Base-by-base conservation (phyloP, 1,140 invertebrate genomes). In the Nasonia longicornis region DNA sequence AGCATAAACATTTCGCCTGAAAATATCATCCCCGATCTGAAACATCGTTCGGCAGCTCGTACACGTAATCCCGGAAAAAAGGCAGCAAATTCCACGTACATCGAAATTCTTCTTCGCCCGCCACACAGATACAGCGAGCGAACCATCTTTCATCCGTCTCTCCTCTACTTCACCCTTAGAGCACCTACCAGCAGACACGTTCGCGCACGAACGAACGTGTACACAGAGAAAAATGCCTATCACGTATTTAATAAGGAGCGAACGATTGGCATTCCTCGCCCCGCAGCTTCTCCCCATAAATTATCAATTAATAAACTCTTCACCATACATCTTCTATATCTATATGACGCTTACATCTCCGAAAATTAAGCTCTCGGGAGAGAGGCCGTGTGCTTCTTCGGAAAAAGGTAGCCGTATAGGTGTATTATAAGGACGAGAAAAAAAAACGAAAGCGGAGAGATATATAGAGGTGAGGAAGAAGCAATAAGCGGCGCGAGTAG, bases 161-260 rank as follows among this genome's bases (percentile, higher is more conserved):
- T n/a, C 20, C 20, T 16, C 52, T 16, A n/a, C 14, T 58, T 0
- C 16, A n/a, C 16, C 52, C 3, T 58, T n/a, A 58, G 26, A 26
- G 52, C 52, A 58, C 52, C 52, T n/a, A 20, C 16, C 52, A 58
- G 31, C 31, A 35, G 4, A 35, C 52, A 58, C 52, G 52, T 58
- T 58, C 52, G 52, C 52, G 52, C 6, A 6, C 52, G 52, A 20
- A 58, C 52, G 52, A 67, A 67, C 4, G 4, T 35, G 4, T 35
- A 35, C 4, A 35, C 64, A 8, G 4, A 31, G 26, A 76, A 31
- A 75, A n/a, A 80, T 81, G 80, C 74, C 35, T 35, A 81, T 81
- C 80, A 81, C 80, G 80, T 81, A 81, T 81, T 81, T 70, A 77
- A 81, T 81, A 77, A 81, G 29, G 45, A 76, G 8, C 22, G 64